Conservation (phyloP, 2,797 vertebrate genomes). For the Adelosebastes latens region DNA sequence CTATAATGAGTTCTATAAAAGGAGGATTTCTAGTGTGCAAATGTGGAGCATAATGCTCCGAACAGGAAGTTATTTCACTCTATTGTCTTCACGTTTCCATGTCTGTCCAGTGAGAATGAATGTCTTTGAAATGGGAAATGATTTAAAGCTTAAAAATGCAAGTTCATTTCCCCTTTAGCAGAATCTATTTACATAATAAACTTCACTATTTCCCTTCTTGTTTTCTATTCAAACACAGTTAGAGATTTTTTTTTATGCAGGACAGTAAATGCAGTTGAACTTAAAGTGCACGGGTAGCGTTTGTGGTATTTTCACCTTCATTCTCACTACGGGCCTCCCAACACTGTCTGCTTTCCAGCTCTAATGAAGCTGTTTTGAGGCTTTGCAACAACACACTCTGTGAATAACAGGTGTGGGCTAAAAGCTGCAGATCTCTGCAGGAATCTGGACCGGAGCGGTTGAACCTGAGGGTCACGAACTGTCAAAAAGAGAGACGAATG, state of each 20-base stretch:
- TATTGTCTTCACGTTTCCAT: neutral
- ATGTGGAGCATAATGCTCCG: neutral
- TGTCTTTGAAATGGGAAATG: neutral
- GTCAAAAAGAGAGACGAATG: conserved; percentile 8
- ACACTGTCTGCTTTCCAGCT: neutral
- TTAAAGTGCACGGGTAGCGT: neutral
- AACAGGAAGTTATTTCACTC: conserved; percentile 13
- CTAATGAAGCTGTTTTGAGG: conserved; percentile 1
- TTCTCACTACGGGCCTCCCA: neutral
- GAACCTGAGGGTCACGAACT: neutral
- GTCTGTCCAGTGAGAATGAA: neutral
- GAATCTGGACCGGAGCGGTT: conserved; percentile 12
- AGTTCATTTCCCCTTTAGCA: neutral
- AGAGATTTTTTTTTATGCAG: neutral
- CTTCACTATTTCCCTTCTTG: neutral
- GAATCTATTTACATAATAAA: neutral
- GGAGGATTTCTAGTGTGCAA: neutral
- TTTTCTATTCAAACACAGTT: neutral
- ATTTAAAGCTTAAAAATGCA: neutral
- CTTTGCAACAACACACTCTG: neutral
- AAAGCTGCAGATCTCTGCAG: conserved; percentile 14
- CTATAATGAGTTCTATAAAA: neutral
- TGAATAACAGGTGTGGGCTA: conserved; percentile 35
- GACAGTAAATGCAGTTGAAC: neutral
- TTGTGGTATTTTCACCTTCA: neutral